Evolutionary conservation across 2,888 invertebrate species (phyloP), one percentile per base, ranked within the genome.

Genomic region (Melanargia galathea): DNA sequence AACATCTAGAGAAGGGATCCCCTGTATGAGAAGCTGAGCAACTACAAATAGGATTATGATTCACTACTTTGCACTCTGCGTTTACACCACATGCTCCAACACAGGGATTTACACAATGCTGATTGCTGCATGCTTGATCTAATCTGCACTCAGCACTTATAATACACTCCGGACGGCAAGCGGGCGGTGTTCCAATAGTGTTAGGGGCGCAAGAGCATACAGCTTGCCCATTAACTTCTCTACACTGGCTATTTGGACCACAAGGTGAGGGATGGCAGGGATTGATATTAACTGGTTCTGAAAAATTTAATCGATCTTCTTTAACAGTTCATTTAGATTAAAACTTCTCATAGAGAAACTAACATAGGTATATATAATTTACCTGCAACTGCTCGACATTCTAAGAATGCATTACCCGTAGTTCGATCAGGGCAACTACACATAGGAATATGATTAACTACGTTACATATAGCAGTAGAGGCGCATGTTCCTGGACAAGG

Each of bases 401-500:
- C 92, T 10, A 93, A 81, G 77, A 95, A 95, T 5, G 95, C 95
- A 81, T 95, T 95, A 70, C 95, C 96, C 63, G 93, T 90, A 87
- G 93, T 94, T 60, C 93, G 93, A 55, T 90, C 85, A 26, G 93
- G 92, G 80, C 94, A 94, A 69, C 85, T 92, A 71, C 94, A 94
- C 85, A 92, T 92, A 1, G 93, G 92, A 65, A 92, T 90, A 73
- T 94, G 93, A 72, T 93, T 93, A 16, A 95, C 89, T 0, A 96
- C 95, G 65, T 92, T 92, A 76, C 97, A 97, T 55, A 93, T 78
- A 1, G 96, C 96, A 75, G 94, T 95, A 57, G 90, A 77, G 0
- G 96, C 96, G 78, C 97, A 97, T 33, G 95, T 95, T 66, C 95
- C 95, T 5, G 94, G 93, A 74, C 97, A 97, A 62, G 97, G 96